Percentiles rank a stretch among this genome's conserved stretches.
phyloP scores from a whole-genome alignment of 2,888 invertebrate genomes.

The Alloscopus bannaensis region DNA sequence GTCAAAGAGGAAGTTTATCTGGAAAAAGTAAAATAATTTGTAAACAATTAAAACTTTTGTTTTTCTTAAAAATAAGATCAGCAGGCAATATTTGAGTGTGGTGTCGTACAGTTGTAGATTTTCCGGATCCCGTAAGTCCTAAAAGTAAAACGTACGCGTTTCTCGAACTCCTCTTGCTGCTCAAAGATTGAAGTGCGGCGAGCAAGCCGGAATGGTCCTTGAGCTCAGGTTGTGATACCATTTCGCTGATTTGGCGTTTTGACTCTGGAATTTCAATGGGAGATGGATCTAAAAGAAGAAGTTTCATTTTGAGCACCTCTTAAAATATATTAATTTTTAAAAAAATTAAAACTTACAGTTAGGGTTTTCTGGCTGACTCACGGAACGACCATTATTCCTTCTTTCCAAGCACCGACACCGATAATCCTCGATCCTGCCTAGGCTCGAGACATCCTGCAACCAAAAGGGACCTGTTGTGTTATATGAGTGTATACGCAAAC shows the following conservation, averaged over 20 bases:
- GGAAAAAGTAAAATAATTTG: neutral
- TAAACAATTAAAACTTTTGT: neutral
- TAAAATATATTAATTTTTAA: too few species aligned
- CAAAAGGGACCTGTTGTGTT: too few species aligned
- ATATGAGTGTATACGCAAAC: too few species aligned
- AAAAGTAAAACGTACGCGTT: conserved; percentile 65
- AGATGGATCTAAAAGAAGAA: conserved; percentile 25
- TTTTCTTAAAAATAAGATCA: too few species aligned
- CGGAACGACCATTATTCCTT: too few species aligned
- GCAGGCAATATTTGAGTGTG: too few species aligned
- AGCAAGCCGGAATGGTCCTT: conserved; percentile 57
- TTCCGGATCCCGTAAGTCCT: conserved; percentile 63
- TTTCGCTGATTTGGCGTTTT: conserved; percentile 6
- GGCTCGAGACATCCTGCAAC: too few species aligned
- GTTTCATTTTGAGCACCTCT: too few species aligned
- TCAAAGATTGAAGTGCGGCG: conserved; percentile 55
- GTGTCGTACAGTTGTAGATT: conserved; percentile 58
- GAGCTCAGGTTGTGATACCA: conserved; percentile 1
- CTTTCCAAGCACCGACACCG: too few species aligned
- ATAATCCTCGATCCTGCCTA: too few species aligned
- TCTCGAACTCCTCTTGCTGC: conserved; percentile 53
- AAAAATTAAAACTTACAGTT: too few species aligned
- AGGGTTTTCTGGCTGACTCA: too few species aligned
- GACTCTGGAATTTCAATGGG: conserved; percentile 41
- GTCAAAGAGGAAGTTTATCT: conserved; percentile 60